Conservation (phyloP, 2,888 invertebrate genomes). For the Caenorhabditis sp. region DNA sequence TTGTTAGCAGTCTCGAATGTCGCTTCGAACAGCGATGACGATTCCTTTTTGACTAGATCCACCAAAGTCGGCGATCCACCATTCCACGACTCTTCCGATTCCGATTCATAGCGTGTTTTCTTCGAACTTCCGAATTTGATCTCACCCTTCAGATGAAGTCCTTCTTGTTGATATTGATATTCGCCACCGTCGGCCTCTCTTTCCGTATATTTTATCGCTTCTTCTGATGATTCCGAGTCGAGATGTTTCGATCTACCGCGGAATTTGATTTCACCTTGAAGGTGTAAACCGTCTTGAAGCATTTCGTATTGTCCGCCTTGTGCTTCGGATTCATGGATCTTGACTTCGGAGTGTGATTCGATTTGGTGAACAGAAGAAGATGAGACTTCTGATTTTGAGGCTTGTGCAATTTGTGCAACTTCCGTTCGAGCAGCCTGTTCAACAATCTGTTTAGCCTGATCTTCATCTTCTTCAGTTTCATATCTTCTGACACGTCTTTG, state of each 20-base stretch:
- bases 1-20: conserved; percentile 62
- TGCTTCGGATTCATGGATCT: conserved; percentile 37
- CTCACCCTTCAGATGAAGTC: conserved; percentile 48
- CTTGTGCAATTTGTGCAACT: conserved; percentile 19
- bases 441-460: conserved; percentile 11
- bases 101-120: conserved; percentile 47
- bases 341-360: background rate
- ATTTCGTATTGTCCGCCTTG: conserved; percentile 50
- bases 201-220: conserved; percentile 27
- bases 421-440: no score
- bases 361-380: conserved; percentile 6
- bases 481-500: conserved; percentile 27
- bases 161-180: conserved; percentile 51
- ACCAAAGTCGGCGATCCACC: conserved; percentile 55
- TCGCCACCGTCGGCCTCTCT: conserved; percentile 58
- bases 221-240: conserved; percentile 55
- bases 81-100: conserved; percentile 51
- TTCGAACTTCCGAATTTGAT: conserved; percentile 29
- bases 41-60: conserved; percentile 65
- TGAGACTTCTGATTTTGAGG: background rate
- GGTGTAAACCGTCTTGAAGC: conserved; percentile 50
- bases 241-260: conserved; percentile 39
- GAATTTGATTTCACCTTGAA: conserved; percentile 55
- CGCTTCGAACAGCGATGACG: conserved; percentile 62
- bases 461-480: conserved; percentile 36